Conservation (phyloP, 92 coral and sea anemone genomes). For the Palythoa grandiflora region DNA sequence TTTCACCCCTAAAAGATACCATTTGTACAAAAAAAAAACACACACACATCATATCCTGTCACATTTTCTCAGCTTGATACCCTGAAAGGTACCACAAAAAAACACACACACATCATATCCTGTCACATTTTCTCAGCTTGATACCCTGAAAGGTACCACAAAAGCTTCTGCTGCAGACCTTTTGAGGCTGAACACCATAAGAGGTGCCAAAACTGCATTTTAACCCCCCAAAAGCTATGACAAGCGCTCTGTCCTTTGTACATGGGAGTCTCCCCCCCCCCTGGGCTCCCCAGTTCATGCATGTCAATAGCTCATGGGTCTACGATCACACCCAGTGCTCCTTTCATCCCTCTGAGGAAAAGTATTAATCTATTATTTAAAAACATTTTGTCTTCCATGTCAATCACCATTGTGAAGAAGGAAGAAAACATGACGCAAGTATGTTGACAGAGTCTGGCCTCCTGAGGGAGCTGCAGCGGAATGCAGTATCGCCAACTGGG, state of each 20-base stretch:
- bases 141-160: not conserved
- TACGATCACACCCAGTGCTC: too few relatives aligned
- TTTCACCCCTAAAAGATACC: not conserved
- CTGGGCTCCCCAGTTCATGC: too few relatives aligned
- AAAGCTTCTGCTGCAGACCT: not conserved
- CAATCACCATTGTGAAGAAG: too few relatives aligned
- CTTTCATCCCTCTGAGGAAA: too few relatives aligned
- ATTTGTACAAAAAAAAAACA: not conserved
- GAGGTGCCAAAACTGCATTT: not conserved
- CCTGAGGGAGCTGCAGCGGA: too few relatives aligned
- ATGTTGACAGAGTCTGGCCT: too few relatives aligned
- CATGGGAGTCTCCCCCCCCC: not conserved
- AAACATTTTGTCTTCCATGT: too few relatives aligned
- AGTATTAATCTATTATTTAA: too few relatives aligned
- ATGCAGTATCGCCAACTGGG: too few relatives aligned
- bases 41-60: not conserved
- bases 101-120: not conserved
- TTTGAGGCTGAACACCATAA: not conserved
- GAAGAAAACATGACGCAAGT: too few relatives aligned
- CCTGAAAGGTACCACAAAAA: not conserved
- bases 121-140: not conserved
- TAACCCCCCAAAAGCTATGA: not conserved
- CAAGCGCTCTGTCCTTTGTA: not conserved
- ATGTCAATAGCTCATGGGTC: too few relatives aligned
- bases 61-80: not conserved